These are phyloP conservation scores for Automeris io DNA, from an alignment of 2,888 invertebrate species.

Conservation along the genomic window DNA sequence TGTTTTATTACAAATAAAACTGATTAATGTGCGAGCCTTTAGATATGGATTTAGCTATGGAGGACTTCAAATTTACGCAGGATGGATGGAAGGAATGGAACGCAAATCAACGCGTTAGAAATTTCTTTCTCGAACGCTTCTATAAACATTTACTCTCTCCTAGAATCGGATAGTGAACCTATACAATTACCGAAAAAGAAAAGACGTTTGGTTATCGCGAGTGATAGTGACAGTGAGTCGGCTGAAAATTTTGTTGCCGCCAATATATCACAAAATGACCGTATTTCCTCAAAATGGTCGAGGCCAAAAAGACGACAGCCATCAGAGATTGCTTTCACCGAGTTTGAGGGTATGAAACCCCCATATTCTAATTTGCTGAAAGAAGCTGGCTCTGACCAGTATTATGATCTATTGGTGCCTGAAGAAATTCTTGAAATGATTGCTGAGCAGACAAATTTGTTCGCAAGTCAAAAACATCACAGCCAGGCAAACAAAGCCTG, in stretches of 20 bases:
- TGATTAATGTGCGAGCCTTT: slow-evolving; percentile 22
- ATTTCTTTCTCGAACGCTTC: slow-evolving; percentile 21
- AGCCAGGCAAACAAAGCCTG: slow-evolving; percentile 19
- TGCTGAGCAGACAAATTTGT: slow-evolving; percentile 25
- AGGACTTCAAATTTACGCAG: slow-evolving; percentile 25
- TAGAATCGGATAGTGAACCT: slow-evolving; percentile 21
- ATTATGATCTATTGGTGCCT: slow-evolving; percentile 24
- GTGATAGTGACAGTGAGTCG: slow-evolving; percentile 25
- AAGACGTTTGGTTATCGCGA: slow-evolving; percentile 25
- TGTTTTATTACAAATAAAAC: no score
- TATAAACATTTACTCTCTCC: slow-evolving; percentile 21
- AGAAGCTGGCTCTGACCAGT: slow-evolving; percentile 22
- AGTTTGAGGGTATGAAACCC: slow-evolving; percentile 11
- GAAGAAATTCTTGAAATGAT: slow-evolving; percentile 25
- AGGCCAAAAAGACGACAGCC: slow-evolving; percentile 25
- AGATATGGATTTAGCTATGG: slow-evolving; percentile 18
- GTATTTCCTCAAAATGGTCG: slow-evolving; percentile 20
- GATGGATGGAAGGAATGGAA: slow-evolving; percentile 22
- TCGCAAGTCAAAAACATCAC: slow-evolving; percentile 22
- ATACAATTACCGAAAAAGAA: slow-evolving; percentile 24
- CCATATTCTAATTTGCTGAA: slow-evolving; percentile 22
- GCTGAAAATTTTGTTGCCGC: slow-evolving; percentile 25
- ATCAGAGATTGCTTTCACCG: slow-evolving; percentile 23
- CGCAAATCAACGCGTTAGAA: slow-evolving; percentile 23
- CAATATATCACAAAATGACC: slow-evolving; percentile 23